phyloP scores from a whole-genome alignment of 2,797 vertebrate species.

The Crotalus adamanteus region DNA sequence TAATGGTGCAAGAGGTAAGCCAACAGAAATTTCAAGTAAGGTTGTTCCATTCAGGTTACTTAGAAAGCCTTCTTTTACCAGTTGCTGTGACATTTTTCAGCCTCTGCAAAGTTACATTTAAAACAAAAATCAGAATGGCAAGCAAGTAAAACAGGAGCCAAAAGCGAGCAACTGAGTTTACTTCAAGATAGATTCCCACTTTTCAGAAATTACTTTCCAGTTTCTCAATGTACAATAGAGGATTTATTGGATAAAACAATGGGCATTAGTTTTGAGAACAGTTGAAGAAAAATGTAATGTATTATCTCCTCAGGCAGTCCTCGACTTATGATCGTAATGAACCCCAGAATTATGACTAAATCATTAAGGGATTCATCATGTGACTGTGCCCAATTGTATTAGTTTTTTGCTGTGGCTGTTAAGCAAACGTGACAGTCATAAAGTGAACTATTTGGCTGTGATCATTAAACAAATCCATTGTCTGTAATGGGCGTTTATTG shows the following conservation, averaged over 20 bases:
- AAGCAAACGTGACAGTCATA: not conserved
- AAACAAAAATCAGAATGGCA: conserved; percentile 17
- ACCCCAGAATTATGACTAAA: not conserved
- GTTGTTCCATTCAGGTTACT: conserved; percentile 90
- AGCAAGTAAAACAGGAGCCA: not conserved
- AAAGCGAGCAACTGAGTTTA: not conserved
- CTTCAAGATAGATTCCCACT: not conserved
- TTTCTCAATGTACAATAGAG: not conserved
- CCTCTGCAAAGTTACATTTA: conserved; percentile 40
- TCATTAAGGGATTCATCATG: not conserved
- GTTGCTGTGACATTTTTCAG: conserved; percentile 79
- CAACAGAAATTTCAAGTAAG: conserved; percentile 81
- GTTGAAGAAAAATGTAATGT: not conserved
- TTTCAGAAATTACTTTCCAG: not conserved
- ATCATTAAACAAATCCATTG: not conserved
- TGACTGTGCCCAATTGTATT: not conserved
- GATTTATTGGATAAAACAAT: not conserved
- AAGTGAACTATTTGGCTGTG: not conserved
- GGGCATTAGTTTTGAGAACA: not conserved
- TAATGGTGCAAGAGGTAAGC: conserved; percentile 78
- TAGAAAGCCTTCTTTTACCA: conserved; percentile 88
- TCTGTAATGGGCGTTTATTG: not conserved
- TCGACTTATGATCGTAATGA: not conserved
- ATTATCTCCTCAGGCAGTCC: not conserved
- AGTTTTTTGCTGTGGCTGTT: not conserved